Conservation (phyloP, 2,113 vertebrate species). For the Hassar affinis region DNA sequence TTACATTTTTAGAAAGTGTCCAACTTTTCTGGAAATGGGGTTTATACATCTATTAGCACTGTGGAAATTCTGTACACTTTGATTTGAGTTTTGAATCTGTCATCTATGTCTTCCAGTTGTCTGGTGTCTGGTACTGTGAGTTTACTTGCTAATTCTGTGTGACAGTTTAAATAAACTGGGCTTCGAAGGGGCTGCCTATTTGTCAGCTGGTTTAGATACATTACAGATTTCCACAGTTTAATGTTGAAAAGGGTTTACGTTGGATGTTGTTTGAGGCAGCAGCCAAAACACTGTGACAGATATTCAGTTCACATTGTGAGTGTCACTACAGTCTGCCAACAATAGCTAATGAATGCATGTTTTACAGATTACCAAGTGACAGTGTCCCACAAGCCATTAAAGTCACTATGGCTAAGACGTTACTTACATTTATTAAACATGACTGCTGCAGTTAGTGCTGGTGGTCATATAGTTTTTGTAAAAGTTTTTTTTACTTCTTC, state of each 20-base stretch:
- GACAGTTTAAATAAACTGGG: constrained; percentile 33
- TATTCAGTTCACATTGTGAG: constrained; percentile 6
- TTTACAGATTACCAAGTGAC: background rate
- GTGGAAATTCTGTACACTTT: background rate
- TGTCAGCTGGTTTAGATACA: constrained; percentile 37
- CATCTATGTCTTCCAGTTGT: background rate
- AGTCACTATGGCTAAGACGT: background rate
- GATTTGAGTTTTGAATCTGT: background rate
- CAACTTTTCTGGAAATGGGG: no score
- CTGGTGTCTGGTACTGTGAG: constrained; percentile 3
- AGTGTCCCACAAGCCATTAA: background rate
- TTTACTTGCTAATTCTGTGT: constrained; percentile 9
- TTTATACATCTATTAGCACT: background rate
- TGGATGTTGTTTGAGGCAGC: constrained; percentile 12
- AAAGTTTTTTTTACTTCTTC: no score
- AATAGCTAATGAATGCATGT: background rate
- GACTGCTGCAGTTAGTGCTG: no score
- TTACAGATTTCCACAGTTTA: constrained; percentile 9
- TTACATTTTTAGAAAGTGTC: no score
- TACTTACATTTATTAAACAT: background rate
- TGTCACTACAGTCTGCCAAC: background rate
- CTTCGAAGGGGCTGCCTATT: constrained; percentile 6
- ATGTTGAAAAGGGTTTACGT: constrained; percentile 23
- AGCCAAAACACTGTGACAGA: constrained; percentile 21
- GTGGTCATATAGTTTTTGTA: no score